Conservation (phyloP, 1,140 invertebrate species). For the Hirudo medicinalis region DNA sequence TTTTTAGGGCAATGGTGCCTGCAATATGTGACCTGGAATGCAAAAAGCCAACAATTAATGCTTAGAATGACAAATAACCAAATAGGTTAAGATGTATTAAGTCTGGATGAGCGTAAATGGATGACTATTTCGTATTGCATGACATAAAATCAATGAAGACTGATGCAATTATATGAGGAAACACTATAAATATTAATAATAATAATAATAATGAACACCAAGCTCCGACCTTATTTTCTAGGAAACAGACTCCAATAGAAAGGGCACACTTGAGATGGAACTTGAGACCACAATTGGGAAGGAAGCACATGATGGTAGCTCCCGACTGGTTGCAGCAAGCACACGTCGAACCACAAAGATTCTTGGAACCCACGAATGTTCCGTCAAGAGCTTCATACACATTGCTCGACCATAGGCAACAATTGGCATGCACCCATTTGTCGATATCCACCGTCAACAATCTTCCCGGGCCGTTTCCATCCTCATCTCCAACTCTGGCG, state of each 20-base stretch:
- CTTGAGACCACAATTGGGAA: conserved; percentile 62
- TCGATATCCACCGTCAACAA: conserved; percentile 77
- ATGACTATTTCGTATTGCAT: not conserved
- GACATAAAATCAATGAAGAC: no score
- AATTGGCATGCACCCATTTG: conserved; percentile 99
- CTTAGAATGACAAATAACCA: not conserved
- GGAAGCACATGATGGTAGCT: conserved; percentile 84
- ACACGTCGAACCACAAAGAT: conserved; percentile 63
- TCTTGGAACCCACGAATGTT: conserved; percentile 64
- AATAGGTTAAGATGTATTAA: not conserved
- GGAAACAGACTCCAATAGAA: conserved; percentile 76
- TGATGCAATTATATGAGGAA: no score
- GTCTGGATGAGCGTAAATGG: not conserved
- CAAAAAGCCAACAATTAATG: not conserved
- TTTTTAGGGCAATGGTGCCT: conserved; percentile 5
- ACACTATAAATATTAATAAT: no score
- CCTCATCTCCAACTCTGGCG: conserved; percentile 75
- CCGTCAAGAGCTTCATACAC: conserved; percentile 79
- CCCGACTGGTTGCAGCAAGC: conserved; percentile 53
- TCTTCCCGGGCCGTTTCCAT: conserved; percentile 61
- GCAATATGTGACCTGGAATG: conserved; percentile 1
- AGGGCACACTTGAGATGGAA: conserved; percentile 92
- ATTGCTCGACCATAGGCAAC: conserved; percentile 93
- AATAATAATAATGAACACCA: not conserved
- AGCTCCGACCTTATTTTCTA: conserved; percentile 71